Conservation (phyloP, 2,888 invertebrate species). For the Oligia fasciuncula region DNA sequence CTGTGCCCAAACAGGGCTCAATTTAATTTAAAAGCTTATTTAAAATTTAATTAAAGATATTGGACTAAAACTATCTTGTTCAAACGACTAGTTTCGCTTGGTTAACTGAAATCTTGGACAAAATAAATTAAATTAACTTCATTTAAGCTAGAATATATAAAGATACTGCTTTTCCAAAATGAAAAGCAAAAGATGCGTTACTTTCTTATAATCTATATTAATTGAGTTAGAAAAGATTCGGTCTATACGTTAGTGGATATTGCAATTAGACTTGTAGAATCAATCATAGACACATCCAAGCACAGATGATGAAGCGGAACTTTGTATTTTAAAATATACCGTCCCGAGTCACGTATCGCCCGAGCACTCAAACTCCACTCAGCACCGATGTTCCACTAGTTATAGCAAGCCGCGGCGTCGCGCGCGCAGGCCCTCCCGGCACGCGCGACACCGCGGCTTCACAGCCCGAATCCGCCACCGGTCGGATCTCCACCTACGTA, state of each 20-base stretch:
- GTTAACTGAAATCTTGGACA: slow-evolving; percentile 47
- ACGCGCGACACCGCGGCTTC: slow-evolving; percentile 62
- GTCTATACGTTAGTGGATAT: slow-evolving; percentile 18
- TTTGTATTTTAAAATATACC: slow-evolving; percentile 67
- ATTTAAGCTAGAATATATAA: not conserved
- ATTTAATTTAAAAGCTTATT: slow-evolving; percentile 55
- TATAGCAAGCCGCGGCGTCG: slow-evolving; percentile 56
- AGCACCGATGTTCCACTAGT: slow-evolving; percentile 73
- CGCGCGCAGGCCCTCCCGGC: slow-evolving; percentile 19
- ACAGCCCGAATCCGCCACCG: slow-evolving; percentile 63
- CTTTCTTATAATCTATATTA: not conserved
- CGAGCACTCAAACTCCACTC: slow-evolving; percentile 81
- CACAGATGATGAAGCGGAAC: slow-evolving; percentile 68
- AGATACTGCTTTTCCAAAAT: not conserved
- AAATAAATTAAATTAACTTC: slow-evolving; percentile 8
- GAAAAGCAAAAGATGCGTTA: not conserved
- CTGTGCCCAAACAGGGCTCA: slow-evolving; percentile 63
- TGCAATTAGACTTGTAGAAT: slow-evolving; percentile 18
- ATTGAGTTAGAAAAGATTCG: not conserved
- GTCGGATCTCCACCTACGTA: slow-evolving; percentile 65
- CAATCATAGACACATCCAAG: slow-evolving; percentile 19
- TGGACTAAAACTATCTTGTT: slow-evolving; percentile 50
- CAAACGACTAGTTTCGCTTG: slow-evolving; percentile 65
- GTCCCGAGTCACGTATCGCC: slow-evolving; percentile 80
- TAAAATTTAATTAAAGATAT: slow-evolving; percentile 40